Evolutionary conservation across 2,888 invertebrate species (phyloP), one percentile per base, ranked within the genome.

Genomic region (Thelaira solivaga): DNA sequence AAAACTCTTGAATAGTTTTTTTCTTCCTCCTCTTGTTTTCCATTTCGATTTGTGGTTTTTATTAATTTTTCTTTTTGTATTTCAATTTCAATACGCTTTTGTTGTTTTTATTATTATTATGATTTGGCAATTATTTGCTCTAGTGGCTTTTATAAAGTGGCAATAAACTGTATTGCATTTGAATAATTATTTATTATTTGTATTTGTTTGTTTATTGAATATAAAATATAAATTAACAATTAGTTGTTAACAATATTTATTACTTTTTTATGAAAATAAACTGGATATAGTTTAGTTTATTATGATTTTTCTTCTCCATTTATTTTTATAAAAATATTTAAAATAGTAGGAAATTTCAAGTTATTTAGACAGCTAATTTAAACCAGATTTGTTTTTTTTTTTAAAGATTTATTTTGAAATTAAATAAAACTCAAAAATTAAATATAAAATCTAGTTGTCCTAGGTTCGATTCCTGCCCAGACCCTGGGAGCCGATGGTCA

Each of bases 51-150:
- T 61, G 72, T 55, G 67, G 53, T 65, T 76, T 29, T 18, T 36
- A n/a, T n/a, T n/a, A n/a, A n/a, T n/a, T n/a, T n/a, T n/a, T n/a
- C n/a, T 39, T 61, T 34, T 4, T n/a, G 1, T 13, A 2, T 31
- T 68, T 49, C 39, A 31, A 57, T 45, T 71, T 72, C 29, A 43
- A 59, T 43, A 51, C 24, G 41, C n/a, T 49, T 51, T 22, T 62
- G 26, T 31, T 2, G 11, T 10, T 16, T 24, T 47, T 34, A 18
- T 22, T 24, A 11, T 31, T 4, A 8, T 59, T 41, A 13, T 16
- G 20, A 41, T 36, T 61, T 31, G 11, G 51, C 64, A 76, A 76
- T 76, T 76, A 76, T 69, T 51, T 76, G 69, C 76, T 76, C 69
- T 59, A 69, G 51, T 76, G 76, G 57, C 39, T 76, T 20, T 31